phyloP scores from a whole-genome alignment of 2,888 invertebrate species.

The Epiperipatus broadwayi region DNA sequence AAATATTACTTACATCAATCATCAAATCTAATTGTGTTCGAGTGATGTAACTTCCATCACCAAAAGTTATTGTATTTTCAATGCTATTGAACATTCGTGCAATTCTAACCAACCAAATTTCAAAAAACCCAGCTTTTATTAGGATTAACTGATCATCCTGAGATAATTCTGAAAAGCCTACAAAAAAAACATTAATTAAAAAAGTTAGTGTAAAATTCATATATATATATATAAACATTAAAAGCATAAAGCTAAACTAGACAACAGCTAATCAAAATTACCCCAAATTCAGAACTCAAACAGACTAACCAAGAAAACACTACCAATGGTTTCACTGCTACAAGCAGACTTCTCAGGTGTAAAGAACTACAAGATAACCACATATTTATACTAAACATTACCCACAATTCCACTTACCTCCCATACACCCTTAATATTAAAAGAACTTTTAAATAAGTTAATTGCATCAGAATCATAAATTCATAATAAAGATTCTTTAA shows the following conservation, averaged over 20 bases:
- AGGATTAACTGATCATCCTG: slow-evolving; percentile 93
- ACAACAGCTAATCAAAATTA: slow-evolving; percentile 4
- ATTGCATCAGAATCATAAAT: too few relatives aligned
- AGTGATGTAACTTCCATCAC: slow-evolving; percentile 67
- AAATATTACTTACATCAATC: slow-evolving; percentile 55
- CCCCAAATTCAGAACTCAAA: too few relatives aligned
- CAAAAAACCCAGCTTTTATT: slow-evolving; percentile 89
- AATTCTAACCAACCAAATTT: slow-evolving; percentile 77
- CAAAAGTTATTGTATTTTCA: slow-evolving; percentile 52
- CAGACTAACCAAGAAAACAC: too few relatives aligned
- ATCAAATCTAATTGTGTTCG: slow-evolving; percentile 62
- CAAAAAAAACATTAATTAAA: slow-evolving; percentile 16
- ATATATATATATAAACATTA: neutral
- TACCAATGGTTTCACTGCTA: too few relatives aligned
- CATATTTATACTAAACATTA: too few relatives aligned
- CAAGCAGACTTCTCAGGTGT: too few relatives aligned
- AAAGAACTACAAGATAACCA: too few relatives aligned
- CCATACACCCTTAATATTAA: too few relatives aligned
- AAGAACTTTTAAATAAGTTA: too few relatives aligned
- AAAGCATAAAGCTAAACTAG: slow-evolving; percentile 8
- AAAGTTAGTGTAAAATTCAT: slow-evolving; percentile 6
- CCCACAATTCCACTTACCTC: too few relatives aligned
- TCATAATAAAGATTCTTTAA: too few relatives aligned
- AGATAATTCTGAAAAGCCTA: slow-evolving; percentile 60
- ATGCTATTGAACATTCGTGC: slow-evolving; percentile 54